These are phyloP conservation scores for Caenorhabditis zanzibari DNA, from an alignment of 2,888 invertebrate genomes.

Conservation along the genomic window DNA sequence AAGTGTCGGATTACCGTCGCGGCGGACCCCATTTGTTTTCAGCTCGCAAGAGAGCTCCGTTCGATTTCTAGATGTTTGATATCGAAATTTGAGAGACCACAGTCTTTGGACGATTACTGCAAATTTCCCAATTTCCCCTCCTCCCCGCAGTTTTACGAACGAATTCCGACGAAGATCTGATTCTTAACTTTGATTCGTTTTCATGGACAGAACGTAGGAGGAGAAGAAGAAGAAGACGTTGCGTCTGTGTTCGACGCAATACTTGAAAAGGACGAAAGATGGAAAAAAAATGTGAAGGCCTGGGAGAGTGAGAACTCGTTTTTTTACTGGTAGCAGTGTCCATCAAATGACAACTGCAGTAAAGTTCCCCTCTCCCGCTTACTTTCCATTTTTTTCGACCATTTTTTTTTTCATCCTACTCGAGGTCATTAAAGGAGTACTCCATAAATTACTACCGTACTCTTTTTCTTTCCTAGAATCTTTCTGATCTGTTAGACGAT, in stretches of 20 bases:
- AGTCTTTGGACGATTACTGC: not conserved
- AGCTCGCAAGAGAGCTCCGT: not conserved
- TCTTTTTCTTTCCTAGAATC: not conserved
- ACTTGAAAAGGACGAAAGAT: conserved; percentile 44
- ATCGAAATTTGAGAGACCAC: not conserved
- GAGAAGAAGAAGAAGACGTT: no score
- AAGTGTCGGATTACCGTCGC: conserved; percentile 28
- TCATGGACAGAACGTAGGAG: not conserved
- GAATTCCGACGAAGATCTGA: conserved; percentile 18
- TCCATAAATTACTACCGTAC: not conserved
- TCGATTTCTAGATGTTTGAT: not conserved
- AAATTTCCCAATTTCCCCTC: conserved; percentile 2
- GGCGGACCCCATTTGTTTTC: not conserved
- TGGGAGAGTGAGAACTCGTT: conserved; percentile 44
- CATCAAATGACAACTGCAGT: conserved; percentile 44
- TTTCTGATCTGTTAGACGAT: not conserved
- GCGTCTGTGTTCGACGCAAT: conserved; percentile 21
- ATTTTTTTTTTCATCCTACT: conserved; percentile 4
- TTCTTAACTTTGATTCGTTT: conserved; percentile 57
- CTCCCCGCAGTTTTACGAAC: not conserved
- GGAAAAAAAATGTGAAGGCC: conserved; percentile 3
- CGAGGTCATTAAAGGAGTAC: conserved; percentile 17
- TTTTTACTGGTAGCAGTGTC: conserved; percentile 48
- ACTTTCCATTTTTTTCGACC: not conserved
- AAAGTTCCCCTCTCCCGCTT: conserved; percentile 33